Percentiles rank a stretch among this genome's conserved stretches.
Evolutionary conservation across 2,888 invertebrate genomes (phyloP).

Genomic region (Brenthis ino): DNA sequence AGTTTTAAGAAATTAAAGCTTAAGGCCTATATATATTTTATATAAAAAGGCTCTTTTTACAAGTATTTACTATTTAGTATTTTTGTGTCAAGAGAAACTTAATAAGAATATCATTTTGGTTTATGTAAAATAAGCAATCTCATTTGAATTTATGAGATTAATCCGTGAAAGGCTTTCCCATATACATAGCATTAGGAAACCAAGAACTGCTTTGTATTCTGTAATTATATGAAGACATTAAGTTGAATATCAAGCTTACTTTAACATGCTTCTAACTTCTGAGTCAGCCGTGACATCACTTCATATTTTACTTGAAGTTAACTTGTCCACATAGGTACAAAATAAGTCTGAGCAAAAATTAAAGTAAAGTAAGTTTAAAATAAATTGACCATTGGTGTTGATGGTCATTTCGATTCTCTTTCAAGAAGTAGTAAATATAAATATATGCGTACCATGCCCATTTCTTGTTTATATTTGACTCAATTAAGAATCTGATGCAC

Average conservation of each 20-base stretch:
- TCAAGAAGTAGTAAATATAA: background rate
- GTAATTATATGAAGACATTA: background rate
- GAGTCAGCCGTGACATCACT: slow-evolving; percentile 35
- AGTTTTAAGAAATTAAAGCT: too few relatives aligned
- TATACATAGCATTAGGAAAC: slow-evolving; percentile 2
- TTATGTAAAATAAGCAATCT: slow-evolving; percentile 14
- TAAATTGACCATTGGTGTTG: too few relatives aligned
- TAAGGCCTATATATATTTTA: too few relatives aligned
- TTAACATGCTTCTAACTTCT: slow-evolving; percentile 29
- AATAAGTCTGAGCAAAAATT: background rate
- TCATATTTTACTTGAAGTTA: background rate
- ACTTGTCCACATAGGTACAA: background rate
- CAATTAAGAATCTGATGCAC: slow-evolving; percentile 20
- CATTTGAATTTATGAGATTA: slow-evolving; percentile 18
- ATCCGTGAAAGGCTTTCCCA: slow-evolving; percentile 16
- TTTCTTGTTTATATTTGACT: background rate
- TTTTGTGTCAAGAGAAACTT: background rate
- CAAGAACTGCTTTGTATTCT: slow-evolving; percentile 9
- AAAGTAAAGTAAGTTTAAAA: too few relatives aligned
- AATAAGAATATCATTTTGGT: background rate
- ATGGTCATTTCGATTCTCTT: too few relatives aligned
- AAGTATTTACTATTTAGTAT: too few relatives aligned
- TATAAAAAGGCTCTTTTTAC: too few relatives aligned
- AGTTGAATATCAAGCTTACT: background rate
- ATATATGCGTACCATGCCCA: background rate